Conservation (phyloP, 2,113 vertebrate species). For the Larimichthys polyactis region DNA sequence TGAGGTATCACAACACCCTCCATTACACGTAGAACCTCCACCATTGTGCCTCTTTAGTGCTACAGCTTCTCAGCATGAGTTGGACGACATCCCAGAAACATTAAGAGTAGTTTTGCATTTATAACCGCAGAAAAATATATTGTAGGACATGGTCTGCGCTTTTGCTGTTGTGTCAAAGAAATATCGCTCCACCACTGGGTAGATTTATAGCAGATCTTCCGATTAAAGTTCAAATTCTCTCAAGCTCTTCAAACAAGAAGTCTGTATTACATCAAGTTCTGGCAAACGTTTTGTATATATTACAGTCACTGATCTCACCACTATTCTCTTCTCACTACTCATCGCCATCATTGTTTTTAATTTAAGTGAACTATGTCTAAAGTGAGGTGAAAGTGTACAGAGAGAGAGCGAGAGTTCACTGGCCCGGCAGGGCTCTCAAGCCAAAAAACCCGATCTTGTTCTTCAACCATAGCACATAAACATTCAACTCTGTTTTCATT, state of each 20-base stretch:
- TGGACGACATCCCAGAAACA: conserved; percentile 62
- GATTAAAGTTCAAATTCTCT: conserved; percentile 50
- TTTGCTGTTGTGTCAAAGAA: conserved; percentile 56
- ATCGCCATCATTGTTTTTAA: conserved; percentile 66
- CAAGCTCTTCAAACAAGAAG: conserved; percentile 61
- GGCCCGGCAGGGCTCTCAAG: conserved; percentile 24
- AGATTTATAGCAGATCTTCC: conserved; percentile 57
- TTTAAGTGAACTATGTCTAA: conserved; percentile 57
- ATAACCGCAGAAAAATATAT: conserved; percentile 56
- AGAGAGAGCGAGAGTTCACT: conserved; percentile 15
- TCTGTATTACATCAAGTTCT: conserved; percentile 65
- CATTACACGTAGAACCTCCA: conserved; percentile 28
- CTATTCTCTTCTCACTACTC: conserved; percentile 55
- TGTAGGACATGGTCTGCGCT: conserved; percentile 23
- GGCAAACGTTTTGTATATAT: conserved; percentile 58
- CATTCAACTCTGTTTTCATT: conserved; percentile 71
- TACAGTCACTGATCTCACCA: conserved; percentile 67
- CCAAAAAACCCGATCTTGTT: conserved; percentile 64
- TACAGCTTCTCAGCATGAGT: conserved; percentile 41
- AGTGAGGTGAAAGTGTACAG: conserved; percentile 41
- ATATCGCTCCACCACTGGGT: conserved; percentile 15
- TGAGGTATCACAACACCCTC: conserved; percentile 19
- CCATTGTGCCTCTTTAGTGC: conserved; percentile 12
- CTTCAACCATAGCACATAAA: conserved; percentile 64
- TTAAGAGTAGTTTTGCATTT: conserved; percentile 48